Conservation (phyloP, 2,113 vertebrate genomes). For the Tyto alba region DNA sequence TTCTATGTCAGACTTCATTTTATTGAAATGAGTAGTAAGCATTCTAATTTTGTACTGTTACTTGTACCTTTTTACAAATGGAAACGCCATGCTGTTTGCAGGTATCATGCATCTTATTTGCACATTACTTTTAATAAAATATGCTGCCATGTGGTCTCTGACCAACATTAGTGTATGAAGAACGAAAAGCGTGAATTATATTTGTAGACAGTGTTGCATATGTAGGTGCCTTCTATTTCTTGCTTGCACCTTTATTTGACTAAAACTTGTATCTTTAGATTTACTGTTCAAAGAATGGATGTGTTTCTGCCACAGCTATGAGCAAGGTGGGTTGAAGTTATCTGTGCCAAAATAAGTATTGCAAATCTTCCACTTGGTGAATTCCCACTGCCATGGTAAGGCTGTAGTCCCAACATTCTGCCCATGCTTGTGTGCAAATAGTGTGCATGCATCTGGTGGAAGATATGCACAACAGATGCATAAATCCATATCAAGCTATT, state of each 20-base stretch:
- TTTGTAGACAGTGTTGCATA: background rate
- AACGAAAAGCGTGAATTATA: background rate
- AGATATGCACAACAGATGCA: background rate
- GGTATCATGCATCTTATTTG: constrained; percentile 68
- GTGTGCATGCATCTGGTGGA: background rate
- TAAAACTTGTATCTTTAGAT: background rate
- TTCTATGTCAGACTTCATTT: constrained; percentile 76
- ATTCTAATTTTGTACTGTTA: constrained; percentile 65
- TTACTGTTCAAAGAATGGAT: background rate
- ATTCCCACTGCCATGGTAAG: background rate
- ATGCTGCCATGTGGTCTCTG: constrained; percentile 48
- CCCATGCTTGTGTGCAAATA: background rate
- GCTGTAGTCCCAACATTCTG: background rate
- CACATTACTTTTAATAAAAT: constrained; percentile 71
- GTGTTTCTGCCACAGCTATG: background rate
- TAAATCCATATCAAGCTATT: background rate
- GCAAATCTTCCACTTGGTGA: background rate
- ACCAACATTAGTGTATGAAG: background rate
- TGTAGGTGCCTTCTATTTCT: background rate
- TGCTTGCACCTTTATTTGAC: background rate
- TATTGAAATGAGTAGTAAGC: constrained; percentile 68
- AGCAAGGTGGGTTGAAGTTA: background rate
- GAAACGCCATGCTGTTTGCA: constrained; percentile 36
- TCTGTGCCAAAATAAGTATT: background rate
- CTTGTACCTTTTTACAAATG: constrained; percentile 58